Percentiles rank a stretch among this genome's conserved stretches.
phyloP scores from a whole-genome alignment of 2,113 vertebrate species.

The Aramus guarauna region DNA sequence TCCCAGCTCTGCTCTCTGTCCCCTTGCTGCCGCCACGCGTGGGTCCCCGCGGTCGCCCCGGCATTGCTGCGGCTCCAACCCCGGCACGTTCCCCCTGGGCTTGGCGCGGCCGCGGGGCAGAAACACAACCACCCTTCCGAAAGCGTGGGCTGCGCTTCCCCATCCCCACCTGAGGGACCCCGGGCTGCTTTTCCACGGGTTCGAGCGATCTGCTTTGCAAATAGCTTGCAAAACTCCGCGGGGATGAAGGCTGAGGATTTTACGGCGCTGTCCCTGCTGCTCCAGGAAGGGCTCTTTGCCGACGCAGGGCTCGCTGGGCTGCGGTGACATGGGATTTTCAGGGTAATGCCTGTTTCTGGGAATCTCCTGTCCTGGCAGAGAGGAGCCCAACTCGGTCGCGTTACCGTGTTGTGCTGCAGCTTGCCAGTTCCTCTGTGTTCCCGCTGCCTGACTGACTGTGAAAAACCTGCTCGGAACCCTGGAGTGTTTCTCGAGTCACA shows the following conservation, averaged over 20 bases:
- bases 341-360: background rate
- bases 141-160: background rate
- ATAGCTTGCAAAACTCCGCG: fast-evolving
- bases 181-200: fast-evolving
- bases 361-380: background rate
- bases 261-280: background rate
- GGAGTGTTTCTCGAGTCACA: background rate
- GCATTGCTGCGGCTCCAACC: background rate
- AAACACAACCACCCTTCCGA: background rate
- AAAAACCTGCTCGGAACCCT: background rate
- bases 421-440: fast-evolving
- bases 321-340: background rate
- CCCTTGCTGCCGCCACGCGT: background rate
- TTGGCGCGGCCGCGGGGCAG: fast-evolving
- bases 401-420: fast-evolving
- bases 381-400: background rate
- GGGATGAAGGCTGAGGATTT: background rate
- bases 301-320: background rate
- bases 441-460: background rate
- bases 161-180: background rate
- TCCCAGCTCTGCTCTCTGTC: background rate
- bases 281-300: background rate
- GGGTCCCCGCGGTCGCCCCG: fast-evolving
- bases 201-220: too few species aligned
- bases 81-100: fast-evolving